Evolutionary conservation across 2,113 vertebrate genomes (phyloP).

Genomic region (Siphamia tubifer): DNA sequence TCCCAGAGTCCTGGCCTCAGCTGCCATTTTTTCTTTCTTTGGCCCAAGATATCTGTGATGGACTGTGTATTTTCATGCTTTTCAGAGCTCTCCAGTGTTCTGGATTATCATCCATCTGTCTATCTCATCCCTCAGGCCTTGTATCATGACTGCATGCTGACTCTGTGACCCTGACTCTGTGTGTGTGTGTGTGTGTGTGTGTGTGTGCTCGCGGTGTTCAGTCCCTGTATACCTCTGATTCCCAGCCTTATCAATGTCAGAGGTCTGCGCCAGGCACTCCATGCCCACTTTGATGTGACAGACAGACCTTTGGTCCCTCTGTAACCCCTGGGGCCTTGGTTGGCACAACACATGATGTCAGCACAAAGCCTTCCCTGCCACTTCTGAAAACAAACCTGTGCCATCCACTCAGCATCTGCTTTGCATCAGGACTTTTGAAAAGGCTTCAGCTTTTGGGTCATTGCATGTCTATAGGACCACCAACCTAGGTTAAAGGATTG

Average conservation of each 20-base stretch:
- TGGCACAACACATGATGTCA: conserved; percentile 54
- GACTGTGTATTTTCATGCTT: conserved; percentile 51
- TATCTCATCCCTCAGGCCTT: conserved; percentile 18
- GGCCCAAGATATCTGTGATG: conserved; percentile 44
- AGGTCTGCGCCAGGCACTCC: conserved; percentile 66
- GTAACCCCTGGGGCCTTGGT: conserved; percentile 48
- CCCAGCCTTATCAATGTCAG: conserved; percentile 70
- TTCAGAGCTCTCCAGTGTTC: conserved; percentile 35
- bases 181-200: not conserved
- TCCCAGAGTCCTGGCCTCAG: conserved; percentile 33
- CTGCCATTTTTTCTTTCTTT: conserved; percentile 40
- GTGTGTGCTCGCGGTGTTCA: not conserved
- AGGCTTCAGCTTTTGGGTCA: conserved; percentile 33
- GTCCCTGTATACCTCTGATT: conserved; percentile 36
- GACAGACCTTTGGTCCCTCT: conserved; percentile 60
- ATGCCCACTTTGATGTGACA: conserved; percentile 55
- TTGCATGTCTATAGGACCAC: conserved; percentile 14
- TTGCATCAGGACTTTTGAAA: conserved; percentile 38
- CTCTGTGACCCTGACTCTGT: conserved; percentile 10
- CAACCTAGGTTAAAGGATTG: conserved; percentile 14
- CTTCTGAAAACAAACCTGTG: conserved; percentile 52
- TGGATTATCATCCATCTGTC: conserved; percentile 44
- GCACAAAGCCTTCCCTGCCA: conserved; percentile 47
- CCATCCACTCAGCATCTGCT: conserved; percentile 61
- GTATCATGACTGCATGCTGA: conserved; percentile 25